Evolutionary conservation across 1,140 invertebrate species (phyloP).

Genomic region (Halotydeus destructor): DNA sequence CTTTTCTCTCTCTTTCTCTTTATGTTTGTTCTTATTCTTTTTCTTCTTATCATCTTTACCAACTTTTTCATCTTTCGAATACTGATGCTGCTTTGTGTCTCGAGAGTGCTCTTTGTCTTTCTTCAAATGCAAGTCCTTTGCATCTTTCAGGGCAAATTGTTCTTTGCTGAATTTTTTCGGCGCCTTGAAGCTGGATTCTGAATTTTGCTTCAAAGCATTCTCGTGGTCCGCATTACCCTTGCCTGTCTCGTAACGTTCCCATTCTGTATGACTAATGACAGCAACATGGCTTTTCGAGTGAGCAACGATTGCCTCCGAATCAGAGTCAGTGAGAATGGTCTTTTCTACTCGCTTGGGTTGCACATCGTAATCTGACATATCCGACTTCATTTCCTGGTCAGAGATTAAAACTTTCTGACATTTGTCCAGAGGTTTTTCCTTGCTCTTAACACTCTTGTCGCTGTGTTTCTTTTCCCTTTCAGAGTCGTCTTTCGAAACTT

Average conservation of each 20-base stretch:
- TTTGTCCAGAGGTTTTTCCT: no score
- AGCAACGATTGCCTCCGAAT: no score
- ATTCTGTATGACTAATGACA: background rate
- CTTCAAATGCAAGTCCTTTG: background rate
- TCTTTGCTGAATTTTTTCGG: background rate
- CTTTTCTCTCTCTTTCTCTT: constrained; percentile 21
- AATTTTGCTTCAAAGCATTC: background rate
- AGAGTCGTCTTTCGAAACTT: constrained; percentile 1
- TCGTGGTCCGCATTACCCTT: background rate
- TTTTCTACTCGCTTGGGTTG: constrained; percentile 1
- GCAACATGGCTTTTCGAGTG: no score
- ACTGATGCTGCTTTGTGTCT: background rate
- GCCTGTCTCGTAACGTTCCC: background rate
- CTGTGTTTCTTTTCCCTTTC: background rate
- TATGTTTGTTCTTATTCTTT: constrained; percentile 11
- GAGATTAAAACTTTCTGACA: no score
- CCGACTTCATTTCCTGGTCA: constrained; percentile 9
- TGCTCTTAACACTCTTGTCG: background rate
- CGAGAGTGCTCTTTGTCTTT: background rate
- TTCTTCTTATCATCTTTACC: background rate
- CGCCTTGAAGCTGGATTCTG: background rate
- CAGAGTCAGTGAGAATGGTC: background rate
- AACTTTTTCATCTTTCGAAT: constrained; percentile 9
- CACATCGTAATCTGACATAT: constrained; percentile 9
- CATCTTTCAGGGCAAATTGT: background rate